Percentiles rank a stretch among this genome's conserved stretches.
Evolutionary conservation across 2,113 vertebrate genomes (phyloP).

Genomic region (Gambusia affinis): DNA sequence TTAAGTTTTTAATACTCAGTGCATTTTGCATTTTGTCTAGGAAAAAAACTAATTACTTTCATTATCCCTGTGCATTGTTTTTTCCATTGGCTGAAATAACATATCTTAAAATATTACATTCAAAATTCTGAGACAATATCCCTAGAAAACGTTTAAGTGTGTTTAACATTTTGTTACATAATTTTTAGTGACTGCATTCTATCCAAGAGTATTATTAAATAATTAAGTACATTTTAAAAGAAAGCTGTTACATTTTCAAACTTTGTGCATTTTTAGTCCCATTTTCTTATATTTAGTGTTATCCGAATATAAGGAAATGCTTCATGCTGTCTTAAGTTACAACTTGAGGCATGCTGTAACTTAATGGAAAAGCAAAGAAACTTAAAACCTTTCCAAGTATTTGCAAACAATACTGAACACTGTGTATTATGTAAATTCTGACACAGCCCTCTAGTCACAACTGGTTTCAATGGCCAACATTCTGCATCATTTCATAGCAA

Average conservation of each 20-base stretch:
- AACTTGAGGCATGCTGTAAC: too few relatives aligned
- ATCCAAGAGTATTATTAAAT: background rate
- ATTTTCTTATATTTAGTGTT: background rate
- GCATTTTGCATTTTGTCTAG: background rate
- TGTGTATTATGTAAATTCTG: background rate
- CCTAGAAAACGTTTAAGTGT: background rate
- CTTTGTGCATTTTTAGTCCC: too few relatives aligned
- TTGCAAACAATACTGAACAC: background rate
- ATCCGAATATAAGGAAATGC: too few relatives aligned
- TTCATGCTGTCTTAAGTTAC: too few relatives aligned
- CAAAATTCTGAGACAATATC: background rate
- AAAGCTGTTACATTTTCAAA: background rate
- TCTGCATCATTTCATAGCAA: conserved; percentile 40
- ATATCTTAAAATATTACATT: background rate
- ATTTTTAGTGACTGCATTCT: background rate
- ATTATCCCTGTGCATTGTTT: background rate
- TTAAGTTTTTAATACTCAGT: background rate
- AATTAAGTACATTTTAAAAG: background rate
- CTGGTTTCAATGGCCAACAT: conserved; percentile 19
- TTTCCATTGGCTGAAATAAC: background rate
- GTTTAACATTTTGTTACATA: too few relatives aligned
- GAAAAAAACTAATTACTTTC: background rate
- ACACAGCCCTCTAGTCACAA: background rate
- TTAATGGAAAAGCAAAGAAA: too few relatives aligned
- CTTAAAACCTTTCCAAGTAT: too few relatives aligned